A percentile compares a stretch with the other conserved stretches of the same genome.
phyloP scores from a whole-genome alignment of 2,888 invertebrate genomes.

The Andrena bicolor region DNA sequence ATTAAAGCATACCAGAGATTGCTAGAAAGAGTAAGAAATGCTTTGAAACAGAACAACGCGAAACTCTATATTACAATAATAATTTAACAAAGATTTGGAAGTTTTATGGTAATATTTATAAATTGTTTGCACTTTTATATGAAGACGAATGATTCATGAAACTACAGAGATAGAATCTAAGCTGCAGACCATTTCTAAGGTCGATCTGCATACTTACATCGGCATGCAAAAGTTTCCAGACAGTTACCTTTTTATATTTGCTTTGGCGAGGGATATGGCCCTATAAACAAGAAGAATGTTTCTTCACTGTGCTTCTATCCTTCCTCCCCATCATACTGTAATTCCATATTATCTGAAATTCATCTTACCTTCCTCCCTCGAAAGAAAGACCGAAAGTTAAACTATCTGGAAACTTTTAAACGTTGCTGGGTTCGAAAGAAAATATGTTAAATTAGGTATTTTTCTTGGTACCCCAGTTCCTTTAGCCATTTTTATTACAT shows the following conservation, averaged over 20 bases:
- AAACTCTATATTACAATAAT: not conserved
- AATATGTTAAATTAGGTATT: not conserved
- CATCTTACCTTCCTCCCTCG: not conserved
- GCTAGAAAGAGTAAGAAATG: not conserved
- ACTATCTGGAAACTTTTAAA: slow-evolving; percentile 8
- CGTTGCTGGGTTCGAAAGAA: not conserved
- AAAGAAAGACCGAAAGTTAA: not conserved
- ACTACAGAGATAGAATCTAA: too few relatives aligned
- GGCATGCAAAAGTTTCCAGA: slow-evolving; percentile 8
- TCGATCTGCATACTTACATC: not conserved
- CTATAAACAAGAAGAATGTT: slow-evolving; percentile 6
- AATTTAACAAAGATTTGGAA: not conserved
- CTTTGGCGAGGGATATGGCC: not conserved
- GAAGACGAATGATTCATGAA: too few relatives aligned
- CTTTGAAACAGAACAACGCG: not conserved
- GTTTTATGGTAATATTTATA: not conserved
- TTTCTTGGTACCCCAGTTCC: not conserved
- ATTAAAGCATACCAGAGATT: not conserved
- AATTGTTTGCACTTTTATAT: too few relatives aligned
- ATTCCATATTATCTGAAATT: slow-evolving; percentile 16
- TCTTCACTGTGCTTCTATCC: not conserved
- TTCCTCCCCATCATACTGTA: not conserved
- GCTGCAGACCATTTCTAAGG: not conserved
- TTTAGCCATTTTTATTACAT: too few relatives aligned
- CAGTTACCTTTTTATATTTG: slow-evolving; percentile 4